Evolutionary conservation across 1,140 invertebrate species (phyloP).

Genomic region (Sminthurides bifidus): DNA sequence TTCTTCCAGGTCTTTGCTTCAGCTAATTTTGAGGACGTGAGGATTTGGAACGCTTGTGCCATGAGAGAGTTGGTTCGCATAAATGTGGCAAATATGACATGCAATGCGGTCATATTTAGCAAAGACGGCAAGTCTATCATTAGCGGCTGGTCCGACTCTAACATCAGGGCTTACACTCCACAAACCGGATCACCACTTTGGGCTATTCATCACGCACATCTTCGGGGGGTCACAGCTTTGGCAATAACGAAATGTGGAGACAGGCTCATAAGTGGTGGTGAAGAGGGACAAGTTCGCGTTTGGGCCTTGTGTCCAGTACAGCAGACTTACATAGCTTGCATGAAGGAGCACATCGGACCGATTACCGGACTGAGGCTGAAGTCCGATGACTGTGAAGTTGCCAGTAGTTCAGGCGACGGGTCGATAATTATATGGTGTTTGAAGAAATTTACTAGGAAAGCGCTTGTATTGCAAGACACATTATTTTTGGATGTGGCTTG

Average conservation of each 20-base stretch:
- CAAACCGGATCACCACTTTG: slow-evolving; percentile 65
- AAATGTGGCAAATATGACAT: slow-evolving; percentile 70
- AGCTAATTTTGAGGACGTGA: slow-evolving; percentile 64
- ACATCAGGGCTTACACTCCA: slow-evolving; percentile 65
- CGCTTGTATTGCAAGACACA: slow-evolving; percentile 68
- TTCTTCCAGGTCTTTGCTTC: slow-evolving; percentile 66
- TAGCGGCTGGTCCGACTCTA: slow-evolving; percentile 4
- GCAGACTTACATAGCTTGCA: slow-evolving; percentile 51
- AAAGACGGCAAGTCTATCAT: slow-evolving; percentile 65
- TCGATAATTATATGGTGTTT: slow-evolving; percentile 73
- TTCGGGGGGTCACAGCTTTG: slow-evolving; percentile 58
- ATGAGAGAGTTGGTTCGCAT: slow-evolving; percentile 70
- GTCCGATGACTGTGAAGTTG: slow-evolving; percentile 59
- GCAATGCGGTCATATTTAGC: slow-evolving; percentile 61
- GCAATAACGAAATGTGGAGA: slow-evolving; percentile 55
- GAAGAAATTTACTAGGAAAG: slow-evolving; percentile 55
- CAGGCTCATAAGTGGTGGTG: slow-evolving; percentile 71
- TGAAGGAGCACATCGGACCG: slow-evolving; percentile 80
- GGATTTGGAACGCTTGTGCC: slow-evolving; percentile 65
- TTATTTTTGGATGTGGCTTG: slow-evolving; percentile 71
- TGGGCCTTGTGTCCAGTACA: slow-evolving; percentile 55
- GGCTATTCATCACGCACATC: slow-evolving; percentile 70
- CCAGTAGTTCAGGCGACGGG: slow-evolving; percentile 76
- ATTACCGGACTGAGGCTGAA: slow-evolving; percentile 69
- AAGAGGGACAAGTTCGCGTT: slow-evolving; percentile 49